Base-by-base conservation (phyloP, 2,888 invertebrate genomes). In the Agrotis ipsilon region DNA sequence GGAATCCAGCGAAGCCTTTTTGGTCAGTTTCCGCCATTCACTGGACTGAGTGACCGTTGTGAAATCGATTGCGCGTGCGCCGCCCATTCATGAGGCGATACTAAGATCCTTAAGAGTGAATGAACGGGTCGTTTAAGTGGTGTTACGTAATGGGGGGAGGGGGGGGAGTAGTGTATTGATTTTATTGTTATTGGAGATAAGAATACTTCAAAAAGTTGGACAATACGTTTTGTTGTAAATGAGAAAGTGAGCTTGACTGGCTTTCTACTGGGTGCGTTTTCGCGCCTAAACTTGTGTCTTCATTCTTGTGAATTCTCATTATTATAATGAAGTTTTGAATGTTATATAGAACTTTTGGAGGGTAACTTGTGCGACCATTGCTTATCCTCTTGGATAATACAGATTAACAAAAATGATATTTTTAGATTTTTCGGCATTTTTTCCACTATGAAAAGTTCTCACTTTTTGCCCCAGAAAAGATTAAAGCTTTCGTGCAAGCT, bases 1-100 rank as follows among this genome's bases (percentile, higher is more conserved):
- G 82, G 71, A 79, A 78, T 78, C 16, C 64, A 49, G 82, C 78
- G 92, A 94, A 92, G 89, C 93, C 93, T 89, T 92, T 91, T 91
- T 78, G 84, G 75, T 71, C 45, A 83, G 80, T 86, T 82, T 88
- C 87, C 89, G 89, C 87, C 88, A 88, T 89, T 89, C 85, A 85
- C 74, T 69, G 69, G 66, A 69, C 71, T 83, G 84, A 86, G 72
- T 83, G 85, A 86, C 88, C 89, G 90, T 92, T 91, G 89, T 86
- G 86, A 90, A 92, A 92, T 90, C 88, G 89, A 89, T 89, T 91
- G 88, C 88, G 86, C 87, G 83, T 84, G 83, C 86, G 85, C 78
- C 85, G 83, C 78, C 87, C 92, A 92, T 93, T 92, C 90, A 92
- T 88, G 82, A 89, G 78, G 48, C 81, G 85, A 87, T 85, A 87